Evolutionary conservation across 2,888 invertebrate genomes (phyloP).

Genomic region (Morpho helenor): DNA sequence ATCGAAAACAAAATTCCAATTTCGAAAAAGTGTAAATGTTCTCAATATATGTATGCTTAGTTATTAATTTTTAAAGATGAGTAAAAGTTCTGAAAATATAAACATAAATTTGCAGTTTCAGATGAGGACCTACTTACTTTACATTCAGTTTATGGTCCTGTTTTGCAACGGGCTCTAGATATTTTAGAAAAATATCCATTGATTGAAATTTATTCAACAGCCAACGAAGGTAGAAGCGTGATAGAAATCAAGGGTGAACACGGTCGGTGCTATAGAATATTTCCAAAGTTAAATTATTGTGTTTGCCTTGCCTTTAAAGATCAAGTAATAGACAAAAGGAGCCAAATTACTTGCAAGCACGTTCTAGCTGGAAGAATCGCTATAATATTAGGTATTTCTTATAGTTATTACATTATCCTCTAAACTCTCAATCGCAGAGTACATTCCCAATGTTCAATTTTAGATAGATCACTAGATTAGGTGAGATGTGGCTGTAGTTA

Average conservation of each 20-base stretch:
- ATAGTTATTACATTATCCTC: no score
- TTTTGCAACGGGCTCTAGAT: slow-evolving; percentile 80
- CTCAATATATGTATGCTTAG: not conserved
- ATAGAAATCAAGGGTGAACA: slow-evolving; percentile 80
- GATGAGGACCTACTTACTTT: slow-evolving; percentile 76
- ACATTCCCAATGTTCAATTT: no score
- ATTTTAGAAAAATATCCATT: slow-evolving; percentile 79
- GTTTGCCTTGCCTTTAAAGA: slow-evolving; percentile 81
- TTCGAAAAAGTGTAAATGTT: slow-evolving; percentile 10
- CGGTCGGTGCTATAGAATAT: slow-evolving; percentile 79
- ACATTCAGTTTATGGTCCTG: slow-evolving; percentile 78
- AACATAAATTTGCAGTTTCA: slow-evolving; percentile 65
- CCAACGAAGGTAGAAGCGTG: slow-evolving; percentile 58
- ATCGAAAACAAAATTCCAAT: slow-evolving; percentile 14
- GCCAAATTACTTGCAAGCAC: slow-evolving; percentile 82
- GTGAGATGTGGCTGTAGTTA: no score
- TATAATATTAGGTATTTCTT: slow-evolving; percentile 45
- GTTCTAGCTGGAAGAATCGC: slow-evolving; percentile 82
- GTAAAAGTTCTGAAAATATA: not conserved
- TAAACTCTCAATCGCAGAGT: no score
- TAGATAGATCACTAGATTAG: no score
- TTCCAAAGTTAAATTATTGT: slow-evolving; percentile 83
- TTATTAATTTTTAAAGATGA: not conserved
- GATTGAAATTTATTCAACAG: slow-evolving; percentile 65
- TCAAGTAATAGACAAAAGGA: slow-evolving; percentile 74